Conservation (phyloP, 2,888 invertebrate genomes). For the Xylophagus ater region DNA sequence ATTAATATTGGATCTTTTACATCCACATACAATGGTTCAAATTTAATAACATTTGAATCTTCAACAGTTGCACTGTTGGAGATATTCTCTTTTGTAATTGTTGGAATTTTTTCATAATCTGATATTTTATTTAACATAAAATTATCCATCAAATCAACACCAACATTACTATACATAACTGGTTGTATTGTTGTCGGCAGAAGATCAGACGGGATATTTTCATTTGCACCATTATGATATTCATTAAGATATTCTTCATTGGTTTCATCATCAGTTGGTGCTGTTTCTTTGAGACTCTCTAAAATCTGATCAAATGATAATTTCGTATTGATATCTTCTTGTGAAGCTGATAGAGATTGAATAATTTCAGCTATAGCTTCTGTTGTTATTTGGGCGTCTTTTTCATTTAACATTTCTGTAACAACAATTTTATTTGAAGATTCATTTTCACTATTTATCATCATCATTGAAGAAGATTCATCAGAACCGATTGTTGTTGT, state of each 20-base stretch:
- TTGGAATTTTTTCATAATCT: background rate
- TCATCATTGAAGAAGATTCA: background rate
- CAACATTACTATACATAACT: slow-evolving; percentile 11
- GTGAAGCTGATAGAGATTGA: background rate
- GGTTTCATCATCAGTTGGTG: slow-evolving; percentile 2
- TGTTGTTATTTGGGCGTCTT: slow-evolving; percentile 6
- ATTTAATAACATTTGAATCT: slow-evolving; percentile 23
- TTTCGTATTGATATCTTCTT: slow-evolving; percentile 27
- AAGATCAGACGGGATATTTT: no score
- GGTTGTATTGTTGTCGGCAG: slow-evolving; percentile 11
- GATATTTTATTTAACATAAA: background rate
- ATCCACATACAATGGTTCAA: slow-evolving; percentile 27
- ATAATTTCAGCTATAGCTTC: slow-evolving; percentile 4
- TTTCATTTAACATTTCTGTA: slow-evolving; percentile 1
- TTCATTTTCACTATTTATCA: background rate
- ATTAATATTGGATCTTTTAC: slow-evolving; percentile 26
- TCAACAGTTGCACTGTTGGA: slow-evolving; percentile 6
- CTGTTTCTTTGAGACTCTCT: slow-evolving; percentile 27
- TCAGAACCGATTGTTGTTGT: slow-evolving; percentile 16
- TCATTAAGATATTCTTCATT: background rate
- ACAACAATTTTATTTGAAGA: no score
- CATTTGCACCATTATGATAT: no score
- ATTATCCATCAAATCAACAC: background rate
- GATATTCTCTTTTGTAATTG: background rate
- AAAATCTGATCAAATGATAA: slow-evolving; percentile 34